phyloP scores from a whole-genome alignment of 2,113 vertebrate species.

The Upupa epops region DNA sequence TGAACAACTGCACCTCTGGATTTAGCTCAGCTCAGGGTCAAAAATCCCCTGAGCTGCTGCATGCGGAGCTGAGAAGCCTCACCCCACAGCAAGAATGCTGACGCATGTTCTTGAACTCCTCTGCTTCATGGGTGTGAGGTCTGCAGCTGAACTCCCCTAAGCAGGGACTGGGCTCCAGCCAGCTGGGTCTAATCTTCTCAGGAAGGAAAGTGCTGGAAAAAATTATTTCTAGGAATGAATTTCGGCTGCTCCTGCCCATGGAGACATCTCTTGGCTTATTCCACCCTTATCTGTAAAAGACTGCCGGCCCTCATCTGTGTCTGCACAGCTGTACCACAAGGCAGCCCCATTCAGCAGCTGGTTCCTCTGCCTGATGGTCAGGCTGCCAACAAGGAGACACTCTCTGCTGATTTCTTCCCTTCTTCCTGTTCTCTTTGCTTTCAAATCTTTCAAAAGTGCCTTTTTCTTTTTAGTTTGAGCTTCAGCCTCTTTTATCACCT shows the following conservation, averaged over 20 bases:
- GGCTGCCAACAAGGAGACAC: background rate
- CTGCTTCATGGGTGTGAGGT: background rate
- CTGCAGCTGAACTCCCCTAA: background rate
- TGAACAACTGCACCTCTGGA: background rate
- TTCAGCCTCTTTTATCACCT: background rate
- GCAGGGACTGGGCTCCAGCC: background rate
- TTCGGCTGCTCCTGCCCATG: background rate
- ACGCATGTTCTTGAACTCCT: background rate
- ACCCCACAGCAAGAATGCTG: background rate
- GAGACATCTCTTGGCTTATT: background rate
- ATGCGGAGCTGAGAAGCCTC: background rate
- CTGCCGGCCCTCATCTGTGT: background rate
- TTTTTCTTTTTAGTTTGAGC: background rate
- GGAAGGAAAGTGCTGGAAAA: background rate
- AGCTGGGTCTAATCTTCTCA: background rate
- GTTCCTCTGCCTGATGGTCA: background rate
- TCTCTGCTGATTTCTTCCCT: background rate
- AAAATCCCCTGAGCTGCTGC: background rate
- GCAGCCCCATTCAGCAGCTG: background rate
- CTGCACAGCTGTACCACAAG: background rate
- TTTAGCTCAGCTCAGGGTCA: background rate
- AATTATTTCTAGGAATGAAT: background rate
- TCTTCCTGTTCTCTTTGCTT: background rate
- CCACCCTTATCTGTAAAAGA: background rate
- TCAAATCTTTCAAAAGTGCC: background rate